Evolutionary conservation across 2,797 vertebrate species (phyloP).

Genomic region (Ceryle rudis): DNA sequence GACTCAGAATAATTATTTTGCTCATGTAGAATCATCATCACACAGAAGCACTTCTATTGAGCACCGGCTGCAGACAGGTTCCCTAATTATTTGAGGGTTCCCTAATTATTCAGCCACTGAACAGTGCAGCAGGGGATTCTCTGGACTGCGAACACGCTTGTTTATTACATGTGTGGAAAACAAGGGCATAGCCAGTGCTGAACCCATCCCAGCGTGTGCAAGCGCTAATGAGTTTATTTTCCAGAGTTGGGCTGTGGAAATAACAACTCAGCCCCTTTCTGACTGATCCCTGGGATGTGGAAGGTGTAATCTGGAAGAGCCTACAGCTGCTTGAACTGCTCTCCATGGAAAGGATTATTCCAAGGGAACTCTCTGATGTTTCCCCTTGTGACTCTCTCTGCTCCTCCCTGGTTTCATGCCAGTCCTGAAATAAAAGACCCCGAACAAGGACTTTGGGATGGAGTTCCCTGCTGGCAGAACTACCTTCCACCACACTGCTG

Average conservation of each 20-base stretch:
- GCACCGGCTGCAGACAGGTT: not conserved
- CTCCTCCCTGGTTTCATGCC: not conserved
- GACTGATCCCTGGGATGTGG: not conserved
- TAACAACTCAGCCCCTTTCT: not conserved
- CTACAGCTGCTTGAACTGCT: not conserved
- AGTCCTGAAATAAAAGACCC: not conserved
- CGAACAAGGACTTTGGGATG: not conserved
- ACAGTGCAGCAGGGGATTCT: not conserved
- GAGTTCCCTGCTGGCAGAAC: not conserved
- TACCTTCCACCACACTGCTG: not conserved
- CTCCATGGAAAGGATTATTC: not conserved
- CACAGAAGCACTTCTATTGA: not conserved
- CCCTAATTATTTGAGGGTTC: not conserved
- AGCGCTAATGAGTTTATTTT: not conserved
- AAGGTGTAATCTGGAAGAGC: not conserved
- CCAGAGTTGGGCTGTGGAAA: not conserved
- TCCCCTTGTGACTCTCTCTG: not conserved
- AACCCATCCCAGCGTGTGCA: not conserved
- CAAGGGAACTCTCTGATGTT: not conserved
- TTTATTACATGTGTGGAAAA: not conserved
- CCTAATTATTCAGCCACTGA: not conserved
- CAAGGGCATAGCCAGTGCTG: not conserved
- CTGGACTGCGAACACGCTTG: not conserved
- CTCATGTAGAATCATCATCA: slow-evolving; percentile 25
- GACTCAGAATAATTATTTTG: slow-evolving; percentile 28